Percentiles rank a stretch among this genome's conserved stretches.
Conservation (phyloP, 1,140 invertebrate genomes). For the Drosophila repleta region DNA sequence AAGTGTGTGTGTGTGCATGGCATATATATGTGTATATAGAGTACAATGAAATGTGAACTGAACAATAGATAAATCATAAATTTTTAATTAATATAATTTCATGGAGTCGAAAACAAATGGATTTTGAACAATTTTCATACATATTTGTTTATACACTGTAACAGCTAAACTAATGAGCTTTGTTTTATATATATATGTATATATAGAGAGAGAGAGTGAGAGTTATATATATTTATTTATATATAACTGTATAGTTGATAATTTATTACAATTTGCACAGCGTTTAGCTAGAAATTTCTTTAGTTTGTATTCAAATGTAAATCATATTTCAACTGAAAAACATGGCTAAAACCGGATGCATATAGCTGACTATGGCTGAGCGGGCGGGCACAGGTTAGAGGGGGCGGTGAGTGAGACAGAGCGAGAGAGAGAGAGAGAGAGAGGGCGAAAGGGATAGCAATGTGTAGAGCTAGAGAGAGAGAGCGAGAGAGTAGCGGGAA, state of each 20-base stretch:
- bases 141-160: constrained; percentile 77
- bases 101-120: constrained; percentile 18
- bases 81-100: constrained; percentile 3
- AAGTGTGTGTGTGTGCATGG: constrained; percentile 26
- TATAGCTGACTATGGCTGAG: constrained; percentile 24
- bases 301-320: constrained; percentile 19
- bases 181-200: constrained; percentile 33
- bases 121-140: constrained; percentile 58
- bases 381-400: not conserved
- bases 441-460: constrained; percentile 11
- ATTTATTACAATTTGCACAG: constrained; percentile 84
- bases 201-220: constrained; percentile 13
- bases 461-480: constrained; percentile 16
- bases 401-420: constrained; percentile 17
- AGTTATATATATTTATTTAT: constrained; percentile 2
- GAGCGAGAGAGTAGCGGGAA: constrained; percentile 23
- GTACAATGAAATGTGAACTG: constrained; percentile 40
- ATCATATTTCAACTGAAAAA: constrained; percentile 65
- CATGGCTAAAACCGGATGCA: constrained; percentile 34
- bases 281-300: constrained; percentile 33
- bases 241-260: constrained; percentile 9
- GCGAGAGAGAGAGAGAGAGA: constrained; percentile 7
- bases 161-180: constrained; percentile 76
- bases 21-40: constrained; percentile 34
- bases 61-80: constrained; percentile 50